Conservation (phyloP, 1,140 invertebrate species). For the Dysdera silvatica region DNA sequence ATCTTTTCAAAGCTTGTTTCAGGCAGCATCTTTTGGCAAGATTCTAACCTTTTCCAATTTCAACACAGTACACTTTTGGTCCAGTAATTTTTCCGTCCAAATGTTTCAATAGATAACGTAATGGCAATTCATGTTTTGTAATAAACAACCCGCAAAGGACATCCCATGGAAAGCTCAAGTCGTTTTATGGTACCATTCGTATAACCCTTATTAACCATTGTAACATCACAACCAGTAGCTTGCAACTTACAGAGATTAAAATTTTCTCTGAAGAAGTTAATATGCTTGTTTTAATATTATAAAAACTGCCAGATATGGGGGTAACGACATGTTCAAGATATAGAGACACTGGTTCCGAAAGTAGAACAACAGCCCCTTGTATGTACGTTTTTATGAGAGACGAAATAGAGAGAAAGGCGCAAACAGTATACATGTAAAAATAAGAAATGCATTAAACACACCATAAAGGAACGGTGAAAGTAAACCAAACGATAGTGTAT, state of each 20-base stretch:
- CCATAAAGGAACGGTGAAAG: too few species aligned
- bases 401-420: too few species aligned
- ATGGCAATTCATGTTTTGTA: background rate
- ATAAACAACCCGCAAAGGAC: background rate
- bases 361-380: too few species aligned
- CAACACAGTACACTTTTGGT: background rate
- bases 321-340: background rate
- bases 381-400: too few species aligned
- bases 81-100: background rate
- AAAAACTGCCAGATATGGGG: background rate
- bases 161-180: background rate
- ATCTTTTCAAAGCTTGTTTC: background rate
- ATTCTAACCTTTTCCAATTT: background rate
- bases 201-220: background rate
- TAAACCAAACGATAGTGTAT: too few species aligned
- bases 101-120: background rate
- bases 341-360: background rate
- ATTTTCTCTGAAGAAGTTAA: background rate
- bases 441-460: too few species aligned
- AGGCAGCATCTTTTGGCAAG: background rate
- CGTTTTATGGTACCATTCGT: background rate
- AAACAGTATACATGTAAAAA: too few species aligned
- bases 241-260: background rate
- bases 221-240: background rate
- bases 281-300: background rate